Evolutionary conservation across 2,888 invertebrate genomes (phyloP), one percentile per base, ranked within the genome.

Genomic region (Stictocephala bisonia): DNA sequence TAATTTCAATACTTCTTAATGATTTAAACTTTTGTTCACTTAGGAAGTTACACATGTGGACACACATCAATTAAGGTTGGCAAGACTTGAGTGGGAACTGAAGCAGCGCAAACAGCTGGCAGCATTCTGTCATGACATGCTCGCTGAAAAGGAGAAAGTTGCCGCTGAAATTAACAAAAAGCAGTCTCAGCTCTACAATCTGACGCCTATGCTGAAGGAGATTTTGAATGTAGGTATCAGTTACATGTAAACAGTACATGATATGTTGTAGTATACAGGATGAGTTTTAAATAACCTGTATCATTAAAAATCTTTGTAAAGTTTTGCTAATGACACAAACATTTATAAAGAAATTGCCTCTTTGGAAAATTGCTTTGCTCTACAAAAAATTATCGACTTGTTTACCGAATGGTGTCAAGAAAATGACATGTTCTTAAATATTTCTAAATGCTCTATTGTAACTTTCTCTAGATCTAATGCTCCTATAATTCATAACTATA

Each of bases 21-120:
- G n/a, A n/a, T n/a, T n/a, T n/a, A n/a, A n/a, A n/a, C n/a, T n/a
- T n/a, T n/a, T n/a, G n/a, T n/a, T n/a, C n/a, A n/a, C n/a, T n/a
- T 72, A 92, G 92, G 89, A 91, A 72, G 80, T 88, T 27, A 93
- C 93, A 0, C 87, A 88, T 80, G 85, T 84, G 56, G 90, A 94
- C 84, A 87, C 88, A 44, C 97, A 98, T 85, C 91, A 93, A 80
- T 86, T 92, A 75, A 92, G 93, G 81, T 84, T 97, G 75, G 94
- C 95, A 24, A 89, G 96, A 75, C 85, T 98, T 31, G 95, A 97
- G 82, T 96, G 95, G 92, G 98, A 98, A 83, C 85, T 97, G 66
- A 90, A 91, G 18, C 94, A 97, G 82, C 88, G 98, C 1, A 93
- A 96, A 82, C 90, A 93, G 79, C 85, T 96, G 51, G 90, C 95